phyloP scores from a whole-genome alignment of 2,113 vertebrate species.

The Thymallus thymallus region DNA sequence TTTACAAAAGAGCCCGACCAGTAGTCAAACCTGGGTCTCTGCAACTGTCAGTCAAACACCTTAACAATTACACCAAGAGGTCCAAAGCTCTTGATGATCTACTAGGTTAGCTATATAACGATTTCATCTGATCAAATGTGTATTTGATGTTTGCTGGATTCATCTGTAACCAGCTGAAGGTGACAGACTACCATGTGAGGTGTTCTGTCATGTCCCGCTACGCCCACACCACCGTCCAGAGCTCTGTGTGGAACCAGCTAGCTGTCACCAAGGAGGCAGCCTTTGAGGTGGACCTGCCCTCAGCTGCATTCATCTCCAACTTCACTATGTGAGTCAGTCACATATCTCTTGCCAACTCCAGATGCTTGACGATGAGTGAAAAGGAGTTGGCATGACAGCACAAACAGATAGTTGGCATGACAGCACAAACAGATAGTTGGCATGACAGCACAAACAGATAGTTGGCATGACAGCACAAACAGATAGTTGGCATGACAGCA shows the following conservation, averaged over 20 bases:
- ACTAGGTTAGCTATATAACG: background rate
- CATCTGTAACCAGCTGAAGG: constrained; percentile 65
- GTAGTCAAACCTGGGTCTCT: too few species aligned
- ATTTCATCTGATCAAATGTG: background rate
- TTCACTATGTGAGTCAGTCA: constrained; percentile 79
- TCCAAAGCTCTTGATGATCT: background rate
- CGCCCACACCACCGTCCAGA: constrained; percentile 74
- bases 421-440: too few species aligned
- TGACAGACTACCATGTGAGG: constrained; percentile 77
- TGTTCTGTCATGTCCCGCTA: constrained; percentile 79
- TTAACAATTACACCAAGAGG: too few species aligned
- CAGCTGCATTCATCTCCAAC: constrained; percentile 84
- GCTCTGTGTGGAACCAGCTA: constrained; percentile 77
- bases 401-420: too few species aligned
- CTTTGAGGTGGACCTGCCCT: constrained; percentile 81
- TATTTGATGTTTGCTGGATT: background rate
- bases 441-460: too few species aligned
- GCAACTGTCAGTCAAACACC: too few species aligned
- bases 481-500: too few species aligned
- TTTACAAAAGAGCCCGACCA: background rate
- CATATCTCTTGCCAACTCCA: too few species aligned
- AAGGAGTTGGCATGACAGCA: too few species aligned
- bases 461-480: too few species aligned
- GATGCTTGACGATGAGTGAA: too few species aligned
- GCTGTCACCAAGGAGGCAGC: constrained; percentile 75